Percentiles rank a stretch among this genome's conserved stretches.
These are phyloP conservation scores for Diceros bicornis DNA, from an alignment of 2,797 vertebrate genomes.

Conservation along the genomic window DNA sequence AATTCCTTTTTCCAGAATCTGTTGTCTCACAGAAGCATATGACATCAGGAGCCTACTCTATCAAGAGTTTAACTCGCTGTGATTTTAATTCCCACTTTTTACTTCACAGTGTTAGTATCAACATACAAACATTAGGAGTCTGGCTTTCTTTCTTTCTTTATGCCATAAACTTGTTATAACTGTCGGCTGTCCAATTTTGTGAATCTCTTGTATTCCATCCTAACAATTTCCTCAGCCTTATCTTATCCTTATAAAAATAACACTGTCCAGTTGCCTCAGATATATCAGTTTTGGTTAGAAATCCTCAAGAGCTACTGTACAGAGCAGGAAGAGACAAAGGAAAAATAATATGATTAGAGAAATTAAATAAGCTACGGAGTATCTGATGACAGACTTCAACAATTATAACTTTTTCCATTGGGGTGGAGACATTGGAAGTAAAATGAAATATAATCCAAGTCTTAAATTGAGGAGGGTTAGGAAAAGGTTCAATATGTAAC, in stretches of 20 bases:
- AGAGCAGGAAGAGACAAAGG: neutral
- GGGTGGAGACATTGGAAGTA: neutral
- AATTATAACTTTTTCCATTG: neutral
- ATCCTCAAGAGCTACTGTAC: neutral
- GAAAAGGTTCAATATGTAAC: neutral
- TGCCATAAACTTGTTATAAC: neutral
- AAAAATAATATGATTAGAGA: neutral
- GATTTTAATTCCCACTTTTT: constrained; percentile 65
- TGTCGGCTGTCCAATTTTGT: neutral
- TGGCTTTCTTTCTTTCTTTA: constrained; percentile 9
- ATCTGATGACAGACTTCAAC: neutral
- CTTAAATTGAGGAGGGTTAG: neutral
- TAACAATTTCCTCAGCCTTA: neutral
- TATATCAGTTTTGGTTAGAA: neutral
- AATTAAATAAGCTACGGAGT: neutral
- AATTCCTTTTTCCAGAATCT: neutral
- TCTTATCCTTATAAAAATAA: neutral
- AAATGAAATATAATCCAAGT: constrained; percentile 22
- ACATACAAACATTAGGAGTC: neutral
- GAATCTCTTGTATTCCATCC: neutral
- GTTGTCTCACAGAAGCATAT: neutral
- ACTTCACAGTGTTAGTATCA: neutral
- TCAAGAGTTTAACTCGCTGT: neutral
- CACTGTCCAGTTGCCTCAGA: neutral
- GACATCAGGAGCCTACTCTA: neutral